A percentile compares a stretch with the other conserved stretches of the same genome.
phyloP scores from a whole-genome alignment of 2,888 invertebrate species.

The Itoplectis maculator region DNA sequence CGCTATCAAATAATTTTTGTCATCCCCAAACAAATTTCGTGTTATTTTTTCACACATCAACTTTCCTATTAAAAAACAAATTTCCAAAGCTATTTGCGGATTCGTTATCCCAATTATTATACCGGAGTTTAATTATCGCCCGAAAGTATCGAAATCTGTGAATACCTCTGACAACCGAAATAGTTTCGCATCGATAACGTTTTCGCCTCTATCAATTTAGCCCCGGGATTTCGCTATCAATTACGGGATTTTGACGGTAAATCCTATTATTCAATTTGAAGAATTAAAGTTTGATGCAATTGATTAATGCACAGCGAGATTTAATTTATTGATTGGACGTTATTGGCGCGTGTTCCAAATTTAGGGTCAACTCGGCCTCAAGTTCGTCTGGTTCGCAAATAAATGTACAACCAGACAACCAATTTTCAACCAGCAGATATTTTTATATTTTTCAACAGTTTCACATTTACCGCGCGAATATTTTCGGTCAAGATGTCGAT shows the following conservation, averaged over 20 bases:
- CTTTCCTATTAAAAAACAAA: too few relatives aligned
- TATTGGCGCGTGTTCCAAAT: neutral
- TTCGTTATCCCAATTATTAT: neutral
- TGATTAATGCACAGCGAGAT: neutral
- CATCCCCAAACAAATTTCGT: too few relatives aligned
- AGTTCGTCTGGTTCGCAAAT: neutral
- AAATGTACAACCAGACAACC: too few relatives aligned
- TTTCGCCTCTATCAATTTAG: neutral
- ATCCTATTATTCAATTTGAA: neutral
- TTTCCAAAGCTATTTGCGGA: neutral
- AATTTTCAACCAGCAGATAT: neutral
- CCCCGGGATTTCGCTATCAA: neutral
- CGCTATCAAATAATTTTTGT: too few relatives aligned
- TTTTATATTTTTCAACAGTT: too few relatives aligned
- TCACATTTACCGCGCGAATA: neutral
- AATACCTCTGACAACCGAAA: neutral
- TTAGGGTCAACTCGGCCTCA: neutral
- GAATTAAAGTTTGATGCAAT: neutral
- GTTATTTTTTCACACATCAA: too few relatives aligned
- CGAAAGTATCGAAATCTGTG: neutral
- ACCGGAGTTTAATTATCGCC: neutral
- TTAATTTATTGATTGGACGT: neutral
- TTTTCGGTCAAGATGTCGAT: slow-evolving; percentile 18
- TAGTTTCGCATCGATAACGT: neutral
- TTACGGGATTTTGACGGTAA: neutral